Base-by-base conservation (phyloP, 2,888 invertebrate species). In the Yponomeuta malinellus region DNA sequence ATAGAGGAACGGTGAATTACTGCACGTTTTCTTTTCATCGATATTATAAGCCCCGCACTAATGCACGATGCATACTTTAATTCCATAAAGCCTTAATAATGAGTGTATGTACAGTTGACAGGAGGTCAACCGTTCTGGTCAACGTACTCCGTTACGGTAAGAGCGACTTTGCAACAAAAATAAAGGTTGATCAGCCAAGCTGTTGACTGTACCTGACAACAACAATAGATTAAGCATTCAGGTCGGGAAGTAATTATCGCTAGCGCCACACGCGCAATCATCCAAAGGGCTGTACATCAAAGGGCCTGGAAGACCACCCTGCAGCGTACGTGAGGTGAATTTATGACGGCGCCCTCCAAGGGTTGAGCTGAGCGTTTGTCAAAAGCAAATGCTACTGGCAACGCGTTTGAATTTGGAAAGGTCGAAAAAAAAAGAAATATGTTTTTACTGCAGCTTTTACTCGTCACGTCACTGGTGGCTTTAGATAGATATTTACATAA, bases 181-280 rank as follows among this genome's bases (percentile, higher is more conserved):
- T 43, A 8, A 43, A 43, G 9, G 43, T 43, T 43, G 43, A 43
- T 8, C 43, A 43, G 5, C 43, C 1, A 6, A 43, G 43, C 43
- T 43, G 43, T 8, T 5, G 43, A 43, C 43, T 43, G 43, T 43
- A 43, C 43, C 43, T 8, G 33, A 33, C 65, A 10, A 29, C 31
- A 65, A 29, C 31, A 29, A 12, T 65, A 65, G 23, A 10, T 80
- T 85, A 79, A 74, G 79, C 84, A 89, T 89, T 84, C 88, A 75
- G 79, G 81, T 82, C 88, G 84, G 59, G 82, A 80, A 10, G 79
- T 85, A 86, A 88, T 88, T 86, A 88, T 80, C 78, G 76, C 74
- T 73, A 73, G 76, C 73, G 73, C 75, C 77, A 75, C 79, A 78
- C 78, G 78, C 80, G 78, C 79, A 81, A 68, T 70, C 70, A 63